Percentiles rank a stretch among this genome's conserved stretches.
These are phyloP conservation scores for Tenebrosternarchus preto DNA, from an alignment of 2,113 vertebrate genomes.

Conservation along the genomic window DNA sequence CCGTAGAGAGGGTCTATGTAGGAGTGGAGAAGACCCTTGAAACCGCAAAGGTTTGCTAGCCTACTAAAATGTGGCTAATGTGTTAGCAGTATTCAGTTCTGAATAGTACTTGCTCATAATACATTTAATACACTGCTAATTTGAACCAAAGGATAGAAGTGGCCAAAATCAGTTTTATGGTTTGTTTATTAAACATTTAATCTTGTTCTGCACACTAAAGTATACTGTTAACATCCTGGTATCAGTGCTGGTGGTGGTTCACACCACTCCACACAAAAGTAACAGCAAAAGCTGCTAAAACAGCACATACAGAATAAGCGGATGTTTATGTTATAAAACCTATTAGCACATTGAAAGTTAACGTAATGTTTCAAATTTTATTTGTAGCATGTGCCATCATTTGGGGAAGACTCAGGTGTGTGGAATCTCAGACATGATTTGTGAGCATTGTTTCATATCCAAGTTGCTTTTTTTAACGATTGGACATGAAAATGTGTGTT, in stretches of 20 bases:
- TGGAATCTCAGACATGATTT: neutral
- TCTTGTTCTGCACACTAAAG: too few relatives aligned
- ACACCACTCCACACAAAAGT: too few relatives aligned
- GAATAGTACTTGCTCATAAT: neutral
- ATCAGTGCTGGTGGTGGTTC: too few relatives aligned
- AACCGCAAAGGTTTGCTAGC: neutral
- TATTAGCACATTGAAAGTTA: neutral
- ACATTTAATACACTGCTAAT: neutral
- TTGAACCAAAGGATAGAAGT: neutral
- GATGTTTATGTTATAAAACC: too few relatives aligned
- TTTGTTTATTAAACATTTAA: too few relatives aligned
- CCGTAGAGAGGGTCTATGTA: constrained; percentile 66
- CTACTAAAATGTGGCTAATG: neutral
- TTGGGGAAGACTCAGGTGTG: constrained; percentile 26
- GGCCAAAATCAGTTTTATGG: too few relatives aligned
- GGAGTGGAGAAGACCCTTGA: constrained; percentile 63
- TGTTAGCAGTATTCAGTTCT: neutral
- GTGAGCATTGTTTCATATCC: neutral
- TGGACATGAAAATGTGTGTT: neutral
- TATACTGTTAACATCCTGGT: too few relatives aligned
- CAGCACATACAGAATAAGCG: too few relatives aligned
- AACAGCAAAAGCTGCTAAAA: too few relatives aligned
- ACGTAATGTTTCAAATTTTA: neutral
- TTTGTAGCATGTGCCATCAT: constrained; percentile 1
- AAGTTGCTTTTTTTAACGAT: neutral